Percentiles rank a stretch among this genome's conserved stretches.
phyloP scores from a whole-genome alignment of 2,113 vertebrate species.

The Centropristis striata region DNA sequence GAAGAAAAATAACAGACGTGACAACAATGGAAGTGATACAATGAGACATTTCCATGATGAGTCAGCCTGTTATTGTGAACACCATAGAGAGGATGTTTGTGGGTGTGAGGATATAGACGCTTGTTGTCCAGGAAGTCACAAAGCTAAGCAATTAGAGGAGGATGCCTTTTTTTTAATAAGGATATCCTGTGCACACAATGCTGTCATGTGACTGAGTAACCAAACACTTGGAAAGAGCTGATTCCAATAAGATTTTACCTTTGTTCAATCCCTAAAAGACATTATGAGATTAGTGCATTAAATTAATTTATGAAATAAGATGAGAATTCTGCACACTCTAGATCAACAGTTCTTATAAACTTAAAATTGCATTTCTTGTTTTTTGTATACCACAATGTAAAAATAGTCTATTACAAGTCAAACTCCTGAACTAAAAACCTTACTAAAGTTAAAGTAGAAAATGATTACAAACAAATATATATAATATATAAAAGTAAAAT shows the following conservation, averaged over 20 bases:
- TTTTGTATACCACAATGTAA: neutral
- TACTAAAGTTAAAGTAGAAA: neutral
- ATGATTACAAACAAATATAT: neutral
- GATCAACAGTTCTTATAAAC: neutral
- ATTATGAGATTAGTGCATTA: neutral
- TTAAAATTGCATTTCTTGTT: neutral
- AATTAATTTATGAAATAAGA: neutral
- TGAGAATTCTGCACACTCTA: neutral
- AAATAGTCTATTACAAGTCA: neutral
- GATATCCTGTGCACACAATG: slow-evolving; percentile 68
- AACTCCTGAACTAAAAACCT: neutral
- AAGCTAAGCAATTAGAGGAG: slow-evolving; percentile 65
- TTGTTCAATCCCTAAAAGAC: neutral
- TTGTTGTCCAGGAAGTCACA: slow-evolving; percentile 74
- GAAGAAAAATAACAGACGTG: neutral
- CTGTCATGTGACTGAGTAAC: slow-evolving; percentile 47
- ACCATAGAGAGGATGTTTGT: slow-evolving; percentile 62
- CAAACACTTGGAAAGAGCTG: slow-evolving; percentile 3
- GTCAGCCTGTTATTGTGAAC: slow-evolving; percentile 38
- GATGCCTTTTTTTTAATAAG: slow-evolving; percentile 58
- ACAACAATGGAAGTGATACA: slow-evolving; percentile 25
- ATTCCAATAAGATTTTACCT: slow-evolving; percentile 10
- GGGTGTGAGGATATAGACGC: slow-evolving; percentile 61
- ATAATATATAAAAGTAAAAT: too few relatives aligned
- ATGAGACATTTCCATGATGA: slow-evolving; percentile 45